phyloP scores from a whole-genome alignment of 1,140 invertebrate species.

The Penaeus vannamei region DNA sequence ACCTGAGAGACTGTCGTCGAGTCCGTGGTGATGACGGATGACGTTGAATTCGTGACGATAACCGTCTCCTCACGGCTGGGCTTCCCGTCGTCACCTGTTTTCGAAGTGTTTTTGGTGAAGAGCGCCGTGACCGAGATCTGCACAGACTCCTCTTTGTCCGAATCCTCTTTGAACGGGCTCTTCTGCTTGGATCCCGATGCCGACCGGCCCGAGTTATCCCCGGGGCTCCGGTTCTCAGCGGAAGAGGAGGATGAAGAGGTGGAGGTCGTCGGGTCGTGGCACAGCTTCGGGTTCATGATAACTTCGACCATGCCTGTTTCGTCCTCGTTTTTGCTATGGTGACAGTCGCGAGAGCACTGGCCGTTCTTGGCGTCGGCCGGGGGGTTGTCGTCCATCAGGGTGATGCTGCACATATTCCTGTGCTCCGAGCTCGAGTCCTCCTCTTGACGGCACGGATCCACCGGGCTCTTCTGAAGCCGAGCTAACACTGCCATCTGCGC shows the following conservation, averaged over 20 bases:
- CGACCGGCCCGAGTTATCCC: too few relatives aligned
- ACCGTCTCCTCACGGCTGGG: too few relatives aligned
- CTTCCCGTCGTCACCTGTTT: too few relatives aligned
- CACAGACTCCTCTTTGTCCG: too few relatives aligned
- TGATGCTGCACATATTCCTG: constrained; percentile 37
- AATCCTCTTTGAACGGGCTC: too few relatives aligned
- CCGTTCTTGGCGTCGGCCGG: neutral
- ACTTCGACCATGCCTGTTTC: neutral
- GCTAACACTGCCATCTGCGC: constrained; percentile 46
- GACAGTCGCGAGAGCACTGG: neutral
- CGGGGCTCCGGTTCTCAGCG: too few relatives aligned
- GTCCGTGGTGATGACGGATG: too few relatives aligned
- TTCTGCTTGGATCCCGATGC: too few relatives aligned
- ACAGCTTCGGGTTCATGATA: neutral
- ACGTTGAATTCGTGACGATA: too few relatives aligned
- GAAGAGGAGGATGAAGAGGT: neutral
- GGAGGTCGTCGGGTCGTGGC: neutral
- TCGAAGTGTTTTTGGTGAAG: too few relatives aligned
- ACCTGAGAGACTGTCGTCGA: too few relatives aligned
- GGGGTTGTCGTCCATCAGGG: constrained; percentile 27
- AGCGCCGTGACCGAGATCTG: too few relatives aligned
- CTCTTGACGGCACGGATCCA: neutral
- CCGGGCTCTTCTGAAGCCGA: constrained; percentile 37
- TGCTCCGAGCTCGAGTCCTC: neutral
- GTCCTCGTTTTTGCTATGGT: neutral